Evolutionary conservation across 35 echinoderm and acorn worm genomes (phyloP).

Genomic region (Strongylocentrotus purpuratus): DNA sequence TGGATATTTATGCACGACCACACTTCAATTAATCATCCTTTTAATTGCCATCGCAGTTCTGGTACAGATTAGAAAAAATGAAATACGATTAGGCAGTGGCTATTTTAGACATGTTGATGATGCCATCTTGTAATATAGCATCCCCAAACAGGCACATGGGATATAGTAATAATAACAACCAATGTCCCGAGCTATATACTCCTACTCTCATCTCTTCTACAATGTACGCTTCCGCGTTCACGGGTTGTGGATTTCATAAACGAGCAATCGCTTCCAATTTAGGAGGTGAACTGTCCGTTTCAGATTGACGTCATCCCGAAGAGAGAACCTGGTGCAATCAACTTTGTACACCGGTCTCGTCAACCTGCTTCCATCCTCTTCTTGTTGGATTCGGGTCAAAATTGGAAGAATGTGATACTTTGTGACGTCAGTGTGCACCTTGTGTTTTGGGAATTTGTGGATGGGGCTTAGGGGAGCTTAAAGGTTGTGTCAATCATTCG

Average conservation of each 20-base stretch:
- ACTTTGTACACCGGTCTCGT: not conserved
- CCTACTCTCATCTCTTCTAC: not conserved
- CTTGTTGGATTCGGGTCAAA: not conserved
- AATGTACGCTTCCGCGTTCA: not conserved
- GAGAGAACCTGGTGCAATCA: not conserved
- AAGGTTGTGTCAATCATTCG: not conserved
- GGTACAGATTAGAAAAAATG: not conserved
- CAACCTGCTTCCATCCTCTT: not conserved
- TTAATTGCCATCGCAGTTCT: not conserved
- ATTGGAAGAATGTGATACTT: not conserved
- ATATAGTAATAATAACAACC: constrained; percentile 7
- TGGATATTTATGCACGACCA: too few species aligned
- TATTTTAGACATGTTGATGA: not conserved
- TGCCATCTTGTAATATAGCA: not conserved
- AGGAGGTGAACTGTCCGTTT: constrained; percentile 1
- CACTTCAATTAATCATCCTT: too few species aligned
- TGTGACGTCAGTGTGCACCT: not conserved
- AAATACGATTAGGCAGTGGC: not conserved
- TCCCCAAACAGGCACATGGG: not conserved
- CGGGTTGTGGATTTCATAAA: constrained; percentile 13
- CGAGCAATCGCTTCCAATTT: constrained; percentile 35
- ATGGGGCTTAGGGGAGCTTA: not conserved
- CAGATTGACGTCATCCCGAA: constrained; percentile 34
- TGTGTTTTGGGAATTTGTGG: not conserved
- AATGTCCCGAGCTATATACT: not conserved